Conservation (phyloP, 2,113 vertebrate species). For the Sander vitreus region DNA sequence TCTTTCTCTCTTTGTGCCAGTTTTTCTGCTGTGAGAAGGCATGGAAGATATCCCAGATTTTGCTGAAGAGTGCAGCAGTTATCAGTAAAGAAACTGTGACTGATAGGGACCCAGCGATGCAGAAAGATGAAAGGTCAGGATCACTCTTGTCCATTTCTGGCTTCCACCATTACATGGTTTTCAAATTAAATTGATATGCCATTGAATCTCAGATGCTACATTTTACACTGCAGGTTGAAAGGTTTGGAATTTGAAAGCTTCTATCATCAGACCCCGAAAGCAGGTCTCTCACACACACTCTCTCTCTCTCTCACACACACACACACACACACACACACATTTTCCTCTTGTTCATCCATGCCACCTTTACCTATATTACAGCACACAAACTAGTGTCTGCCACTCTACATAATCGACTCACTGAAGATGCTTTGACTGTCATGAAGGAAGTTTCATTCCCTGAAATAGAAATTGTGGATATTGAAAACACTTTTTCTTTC, state of each 20-base stretch:
- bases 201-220: conserved; percentile 37
- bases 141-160: conserved; percentile 33
- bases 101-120: conserved; percentile 25
- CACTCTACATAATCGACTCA: conserved; percentile 12
- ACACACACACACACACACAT: no score
- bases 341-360: conserved; percentile 13
- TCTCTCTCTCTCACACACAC: no score
- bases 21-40: conserved; percentile 26
- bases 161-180: conserved; percentile 49
- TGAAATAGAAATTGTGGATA: conserved; percentile 29
- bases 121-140: conserved; percentile 68
- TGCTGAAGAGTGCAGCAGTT: conserved; percentile 23
- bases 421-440: neutral
- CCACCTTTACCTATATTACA: conserved; percentile 44
- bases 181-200: conserved; percentile 53
- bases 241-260: conserved; percentile 43
- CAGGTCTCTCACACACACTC: conserved; percentile 25
- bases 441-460: neutral
- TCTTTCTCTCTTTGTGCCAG: conserved; percentile 17
- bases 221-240: conserved; percentile 36
- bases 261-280: conserved; percentile 20
- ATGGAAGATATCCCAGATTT: conserved; percentile 8
- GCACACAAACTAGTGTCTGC: conserved; percentile 14
- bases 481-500: conserved; percentile 29
- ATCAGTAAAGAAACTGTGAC: conserved; percentile 25